A percentile compares a stretch with the other conserved stretches of the same genome.
These are phyloP conservation scores for Agriotes lineatus DNA, from an alignment of 2,888 invertebrate genomes.

Conservation along the genomic window DNA sequence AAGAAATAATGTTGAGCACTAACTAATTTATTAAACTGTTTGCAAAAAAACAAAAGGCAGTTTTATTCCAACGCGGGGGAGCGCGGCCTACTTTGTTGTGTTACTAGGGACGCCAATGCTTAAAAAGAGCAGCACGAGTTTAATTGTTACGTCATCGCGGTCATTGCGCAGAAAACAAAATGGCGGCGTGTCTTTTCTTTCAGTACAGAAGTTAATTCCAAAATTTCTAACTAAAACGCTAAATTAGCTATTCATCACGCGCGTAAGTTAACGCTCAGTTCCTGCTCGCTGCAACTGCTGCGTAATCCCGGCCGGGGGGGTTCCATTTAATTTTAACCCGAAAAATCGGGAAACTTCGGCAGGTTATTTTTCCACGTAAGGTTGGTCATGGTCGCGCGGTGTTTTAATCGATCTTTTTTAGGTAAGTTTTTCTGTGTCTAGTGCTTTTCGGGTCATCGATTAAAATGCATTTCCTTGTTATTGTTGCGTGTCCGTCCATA, in stretches of 20 bases:
- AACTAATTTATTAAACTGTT: constrained; percentile 47
- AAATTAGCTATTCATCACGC: background rate
- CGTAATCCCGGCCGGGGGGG: background rate
- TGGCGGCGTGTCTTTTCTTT: constrained; percentile 12
- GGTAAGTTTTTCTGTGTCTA: constrained; percentile 1
- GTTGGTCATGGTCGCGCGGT: constrained; percentile 21
- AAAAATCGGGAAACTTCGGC: background rate
- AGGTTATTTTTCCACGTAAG: constrained; percentile 7
- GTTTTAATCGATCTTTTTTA: constrained; percentile 37
- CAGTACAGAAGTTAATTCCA: background rate
- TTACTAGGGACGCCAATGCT: constrained; percentile 9
- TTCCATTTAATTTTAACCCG: constrained; percentile 25
- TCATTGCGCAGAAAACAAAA: constrained; percentile 29
- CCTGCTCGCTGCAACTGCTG: background rate
- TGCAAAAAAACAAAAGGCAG: constrained; percentile 33
- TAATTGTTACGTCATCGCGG: constrained; percentile 20
- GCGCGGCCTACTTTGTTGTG: background rate
- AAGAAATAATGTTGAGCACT: constrained; percentile 45
- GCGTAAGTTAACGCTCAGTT: background rate
- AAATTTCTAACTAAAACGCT: background rate
- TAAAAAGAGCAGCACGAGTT: background rate
- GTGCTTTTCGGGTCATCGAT: background rate
- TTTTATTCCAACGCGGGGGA: too few species aligned
- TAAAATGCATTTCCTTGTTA: constrained; percentile 23
- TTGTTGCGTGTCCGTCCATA: constrained; percentile 3